Conservation (phyloP, 1,140 invertebrate genomes). For the Bombus ignitus region DNA sequence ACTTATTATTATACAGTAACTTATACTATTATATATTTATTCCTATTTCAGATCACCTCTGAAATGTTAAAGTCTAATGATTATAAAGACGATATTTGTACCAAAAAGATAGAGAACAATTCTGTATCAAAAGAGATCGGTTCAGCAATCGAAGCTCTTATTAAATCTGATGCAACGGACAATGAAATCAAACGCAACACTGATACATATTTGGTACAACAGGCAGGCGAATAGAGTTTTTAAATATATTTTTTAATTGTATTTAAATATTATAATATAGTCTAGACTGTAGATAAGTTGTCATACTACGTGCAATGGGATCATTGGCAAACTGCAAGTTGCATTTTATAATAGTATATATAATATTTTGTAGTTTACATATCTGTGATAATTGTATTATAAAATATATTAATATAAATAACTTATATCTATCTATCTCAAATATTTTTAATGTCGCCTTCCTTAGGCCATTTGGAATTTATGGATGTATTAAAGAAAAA, state of each 20-base stretch:
- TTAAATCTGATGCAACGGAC: conserved; percentile 58
- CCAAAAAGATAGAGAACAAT: conserved; percentile 58
- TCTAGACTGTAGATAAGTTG: conserved; percentile 60
- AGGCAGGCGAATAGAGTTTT: conserved; percentile 57
- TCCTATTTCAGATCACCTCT: conserved; percentile 52
- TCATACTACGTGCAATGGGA: conserved; percentile 72
- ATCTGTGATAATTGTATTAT: conserved; percentile 83
- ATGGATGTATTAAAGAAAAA: conserved; percentile 45
- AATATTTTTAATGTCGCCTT: conserved; percentile 44
- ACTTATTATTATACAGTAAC: neutral
- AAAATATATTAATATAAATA: conserved; percentile 79
- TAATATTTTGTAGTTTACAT: conserved; percentile 81
- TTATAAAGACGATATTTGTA: conserved; percentile 52
- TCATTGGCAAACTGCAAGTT: conserved; percentile 70
- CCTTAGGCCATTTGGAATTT: conserved; percentile 40
- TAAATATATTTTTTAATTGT: conserved; percentile 69
- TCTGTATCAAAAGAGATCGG: conserved; percentile 56
- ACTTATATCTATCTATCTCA: conserved; percentile 73
- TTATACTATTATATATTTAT: neutral
- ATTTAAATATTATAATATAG: conserved; percentile 68
- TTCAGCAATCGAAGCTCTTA: conserved; percentile 57
- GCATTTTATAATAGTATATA: conserved; percentile 79
- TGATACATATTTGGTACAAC: conserved; percentile 60
- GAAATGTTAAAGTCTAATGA: conserved; percentile 60
- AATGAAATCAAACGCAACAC: conserved; percentile 62